Base-by-base conservation (phyloP, 2,797 vertebrate genomes). In the Cryptoblepharus egeriae region DNA sequence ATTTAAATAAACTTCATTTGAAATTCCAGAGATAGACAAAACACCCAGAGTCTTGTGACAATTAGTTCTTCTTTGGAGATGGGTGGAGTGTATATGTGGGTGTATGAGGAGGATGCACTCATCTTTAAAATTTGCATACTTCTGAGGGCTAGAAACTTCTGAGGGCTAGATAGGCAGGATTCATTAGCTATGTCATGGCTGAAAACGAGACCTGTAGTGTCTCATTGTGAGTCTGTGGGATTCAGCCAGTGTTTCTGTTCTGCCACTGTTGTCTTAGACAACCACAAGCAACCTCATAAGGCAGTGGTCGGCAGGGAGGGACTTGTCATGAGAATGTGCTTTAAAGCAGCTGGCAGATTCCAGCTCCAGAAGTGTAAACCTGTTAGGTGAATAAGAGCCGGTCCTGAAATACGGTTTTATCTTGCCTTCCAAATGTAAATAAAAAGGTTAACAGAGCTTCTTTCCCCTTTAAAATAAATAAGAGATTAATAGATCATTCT, bases 391-490 rank as follows among this genome's bases (percentile, higher is more conserved):
- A 75, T 60, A 65, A 77, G 55, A 77, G 65, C 75, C 10, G 18
- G 28, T 42, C n/a, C 71, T 79, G 61, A 81, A 83, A 81, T 80
- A 77, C 65, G 30, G 74, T 80, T 79, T 87, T 84, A 35, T 71
- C 84, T 81, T 78, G 52, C 26, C 82, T 80, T 72, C 79, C 55
- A 80, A 79, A 84, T 64, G 63, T 75, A 70, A 81, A 81, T 39
- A 77, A 45, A 77, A 69, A 84, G 30, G 79, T 78, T 81, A 81
- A 49, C 74, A 57, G 49, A 83, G 69, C 70, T 65, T 57, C 65
- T 74, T 81, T 78, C 79, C 58, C 35, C 90, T 88, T 84, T 84
- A 80, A 88, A 83, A 82, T 71, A 70, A 90, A 55, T 55, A 55
- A 65, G 77, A 3, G 1, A 28, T 84, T 45, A 45, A 60, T 28